Base-by-base conservation (phyloP, 37 sponge, comb jelly and placozoan species). In the Beroe forskalii region DNA sequence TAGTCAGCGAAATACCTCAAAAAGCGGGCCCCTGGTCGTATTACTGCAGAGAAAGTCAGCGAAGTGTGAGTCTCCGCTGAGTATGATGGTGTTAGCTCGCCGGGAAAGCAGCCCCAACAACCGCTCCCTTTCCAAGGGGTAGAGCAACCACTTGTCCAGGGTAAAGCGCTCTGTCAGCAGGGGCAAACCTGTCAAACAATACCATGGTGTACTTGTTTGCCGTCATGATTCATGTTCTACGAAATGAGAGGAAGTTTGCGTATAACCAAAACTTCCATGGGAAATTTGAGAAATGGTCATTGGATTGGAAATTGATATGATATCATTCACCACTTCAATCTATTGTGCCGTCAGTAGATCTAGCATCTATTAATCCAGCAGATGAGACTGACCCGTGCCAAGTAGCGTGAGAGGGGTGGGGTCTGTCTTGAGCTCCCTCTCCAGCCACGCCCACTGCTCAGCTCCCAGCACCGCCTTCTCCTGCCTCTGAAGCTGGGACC, bases 361-460 rank as follows among this genome's bases (percentile, higher is more conserved):
- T n/a, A n/a, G n/a, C n/a, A n/a, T n/a, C n/a, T n/a, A n/a, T n/a
- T n/a, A n/a, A n/a, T n/a, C n/a, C n/a, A n/a, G n/a, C n/a, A n/a
- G n/a, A n/a, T n/a, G n/a, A n/a, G n/a, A n/a, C n/a, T n/a, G n/a
- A 80, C 86, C 86, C 42, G 86, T 80, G 1, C 86, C 86, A 33
- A 80, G 31, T 37, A 80, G 27, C 2, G 86, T 80, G 60, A 80
- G 28, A 3, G n/a, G 44, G 17, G 55, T 80, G n/a, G 86, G 86
- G 41, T 80, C 86, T 1, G 55, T 44, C 27, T 38, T 80, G 27
- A 80, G 86, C 31, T 80, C 86, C 27, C 4, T 42, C 20, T 80
- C 86, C 30, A 80, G 31, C 86, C 86, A 80, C n/a, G 86, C 86
- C 86, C 86, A 80, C 86, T 80, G 86, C 23, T 80, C 86, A 22